These are phyloP conservation scores for Stictocephala bisonia DNA, from an alignment of 2,888 invertebrate species.

Conservation along the genomic window DNA sequence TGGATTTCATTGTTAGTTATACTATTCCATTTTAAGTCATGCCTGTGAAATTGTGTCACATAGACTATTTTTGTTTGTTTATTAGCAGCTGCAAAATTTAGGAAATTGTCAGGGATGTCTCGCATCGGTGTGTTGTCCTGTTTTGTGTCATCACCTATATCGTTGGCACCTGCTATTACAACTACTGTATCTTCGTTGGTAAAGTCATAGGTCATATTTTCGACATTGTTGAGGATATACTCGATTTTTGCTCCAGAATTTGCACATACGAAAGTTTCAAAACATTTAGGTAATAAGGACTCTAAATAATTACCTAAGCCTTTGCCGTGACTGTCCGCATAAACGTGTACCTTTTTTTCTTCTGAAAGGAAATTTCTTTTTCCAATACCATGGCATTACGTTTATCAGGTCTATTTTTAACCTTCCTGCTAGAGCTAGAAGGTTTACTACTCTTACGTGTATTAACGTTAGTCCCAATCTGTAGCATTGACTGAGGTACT, in stretches of 20 bases:
- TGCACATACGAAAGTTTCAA: background rate
- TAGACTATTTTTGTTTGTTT: background rate
- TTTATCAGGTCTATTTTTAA: too few relatives aligned
- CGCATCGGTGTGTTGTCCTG: background rate
- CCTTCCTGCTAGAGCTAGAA: too few relatives aligned
- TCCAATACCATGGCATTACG: too few relatives aligned
- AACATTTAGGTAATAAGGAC: background rate
- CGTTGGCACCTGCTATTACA: background rate
- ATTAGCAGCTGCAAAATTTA: background rate
- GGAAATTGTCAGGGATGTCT: background rate
- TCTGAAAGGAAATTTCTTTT: too few relatives aligned
- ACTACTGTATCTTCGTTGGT: background rate
- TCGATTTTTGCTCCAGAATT: background rate
- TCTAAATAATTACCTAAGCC: background rate
- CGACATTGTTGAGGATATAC: background rate
- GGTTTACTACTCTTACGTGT: too few relatives aligned
- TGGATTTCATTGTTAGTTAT: background rate
- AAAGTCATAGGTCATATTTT: background rate
- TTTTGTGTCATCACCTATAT: background rate
- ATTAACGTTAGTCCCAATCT: too few relatives aligned
- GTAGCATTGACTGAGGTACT: too few relatives aligned
- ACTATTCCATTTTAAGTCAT: background rate
- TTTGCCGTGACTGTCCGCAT: constrained; percentile 5
- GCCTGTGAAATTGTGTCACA: background rate
- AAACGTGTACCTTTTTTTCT: background rate